Conservation (phyloP, 1,140 invertebrate species). For the Meteorus sp. region DNA sequence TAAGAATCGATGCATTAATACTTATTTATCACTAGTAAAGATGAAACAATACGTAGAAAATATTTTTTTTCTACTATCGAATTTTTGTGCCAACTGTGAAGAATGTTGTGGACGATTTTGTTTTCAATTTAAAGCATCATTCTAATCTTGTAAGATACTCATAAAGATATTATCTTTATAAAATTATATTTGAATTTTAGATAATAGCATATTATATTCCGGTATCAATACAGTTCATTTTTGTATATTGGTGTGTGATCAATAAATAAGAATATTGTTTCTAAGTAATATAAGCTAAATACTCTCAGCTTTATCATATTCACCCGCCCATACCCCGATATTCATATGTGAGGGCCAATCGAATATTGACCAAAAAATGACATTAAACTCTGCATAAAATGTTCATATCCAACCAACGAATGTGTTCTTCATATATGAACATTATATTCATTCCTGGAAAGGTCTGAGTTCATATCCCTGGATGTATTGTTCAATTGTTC, state of each 20-base stretch:
- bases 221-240: conserved; percentile 60
- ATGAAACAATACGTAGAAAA: conserved; percentile 51
- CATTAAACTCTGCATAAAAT: no score
- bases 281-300: conserved; percentile 51
- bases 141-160: conserved; percentile 61
- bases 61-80: conserved; percentile 55
- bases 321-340: no score
- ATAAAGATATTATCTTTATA: conserved; percentile 54
- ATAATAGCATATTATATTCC: conserved; percentile 61
- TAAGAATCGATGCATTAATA: conserved; percentile 49
- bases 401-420: no score
- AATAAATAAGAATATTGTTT: conserved; percentile 62
- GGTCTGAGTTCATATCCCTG: no score
- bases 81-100: conserved; percentile 58
- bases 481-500: no score
- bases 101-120: conserved; percentile 57
- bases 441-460: no score
- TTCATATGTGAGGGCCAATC: no score
- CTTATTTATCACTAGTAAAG: conserved; percentile 42
- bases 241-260: conserved; percentile 62
- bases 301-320: no score
- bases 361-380: no score
- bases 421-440: no score
- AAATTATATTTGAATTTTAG: conserved; percentile 58
- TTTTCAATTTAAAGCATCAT: conserved; percentile 54